Evolutionary conservation across 2,797 vertebrate genomes (phyloP).

Genomic region (Harpagifer antarcticus): DNA sequence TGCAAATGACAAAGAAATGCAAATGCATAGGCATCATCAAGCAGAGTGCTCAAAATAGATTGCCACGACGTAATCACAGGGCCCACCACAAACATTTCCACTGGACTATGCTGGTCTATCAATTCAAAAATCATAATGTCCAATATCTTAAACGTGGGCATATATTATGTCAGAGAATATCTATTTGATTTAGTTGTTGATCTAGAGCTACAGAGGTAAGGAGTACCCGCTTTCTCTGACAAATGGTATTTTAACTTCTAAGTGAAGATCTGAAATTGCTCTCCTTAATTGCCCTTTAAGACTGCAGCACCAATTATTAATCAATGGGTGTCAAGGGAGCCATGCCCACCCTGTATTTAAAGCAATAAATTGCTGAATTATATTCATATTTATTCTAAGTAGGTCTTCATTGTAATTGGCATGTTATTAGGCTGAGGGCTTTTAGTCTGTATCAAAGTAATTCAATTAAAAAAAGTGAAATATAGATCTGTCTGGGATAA

Average conservation of each 20-base stretch:
- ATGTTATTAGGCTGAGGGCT: slow-evolving; percentile 96
- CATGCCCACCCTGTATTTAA: slow-evolving; percentile 90
- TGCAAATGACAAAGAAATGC: slow-evolving; percentile 86
- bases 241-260: slow-evolving; percentile 91
- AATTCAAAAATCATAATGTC: slow-evolving; percentile 84
- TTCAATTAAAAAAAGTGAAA: slow-evolving; percentile 98
- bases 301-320: slow-evolving; percentile 94
- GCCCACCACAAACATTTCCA: slow-evolving; percentile 76
- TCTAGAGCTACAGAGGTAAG: slow-evolving; percentile 78
- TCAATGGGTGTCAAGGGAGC: slow-evolving; percentile 92
- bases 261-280: slow-evolving; percentile 92
- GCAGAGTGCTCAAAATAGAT: slow-evolving; percentile 86
- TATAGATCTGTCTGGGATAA: slow-evolving; percentile 97
- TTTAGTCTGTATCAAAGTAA: slow-evolving; percentile 98
- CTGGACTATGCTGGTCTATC: slow-evolving; percentile 70
- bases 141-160: slow-evolving; percentile 76
- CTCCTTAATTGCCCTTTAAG: slow-evolving; percentile 91
- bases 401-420: slow-evolving; percentile 98
- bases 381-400: slow-evolving; percentile 98
- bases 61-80: slow-evolving; percentile 78
- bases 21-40: slow-evolving; percentile 82
- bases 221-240: slow-evolving; percentile 82
- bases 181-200: slow-evolving; percentile 85
- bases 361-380: slow-evolving; percentile 96
- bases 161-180: slow-evolving; percentile 85